Conservation (phyloP, 2,113 vertebrate species). For the Chelonoidis abingdonii region DNA sequence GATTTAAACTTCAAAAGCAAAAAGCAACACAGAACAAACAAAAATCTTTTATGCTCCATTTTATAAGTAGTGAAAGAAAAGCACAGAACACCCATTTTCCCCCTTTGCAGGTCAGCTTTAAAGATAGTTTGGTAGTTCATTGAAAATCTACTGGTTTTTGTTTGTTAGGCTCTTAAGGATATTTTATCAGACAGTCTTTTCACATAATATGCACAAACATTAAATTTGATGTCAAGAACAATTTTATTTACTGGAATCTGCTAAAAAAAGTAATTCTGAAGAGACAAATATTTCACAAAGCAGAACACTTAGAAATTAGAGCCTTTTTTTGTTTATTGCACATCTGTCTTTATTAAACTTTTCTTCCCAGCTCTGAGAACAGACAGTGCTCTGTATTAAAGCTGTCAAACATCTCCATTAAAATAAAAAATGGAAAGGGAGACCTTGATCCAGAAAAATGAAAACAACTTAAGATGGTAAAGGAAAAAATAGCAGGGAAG, state of each 20-base stretch:
- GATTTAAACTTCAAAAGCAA: not conserved
- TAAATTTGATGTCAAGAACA: not conserved
- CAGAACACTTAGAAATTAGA: not conserved
- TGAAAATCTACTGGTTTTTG: not conserved
- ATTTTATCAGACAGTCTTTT: not conserved
- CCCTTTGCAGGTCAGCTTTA: not conserved
- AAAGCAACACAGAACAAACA: not conserved
- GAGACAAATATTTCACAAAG: not conserved
- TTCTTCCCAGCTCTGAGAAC: slow-evolving; percentile 17
- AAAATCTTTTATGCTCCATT: not conserved
- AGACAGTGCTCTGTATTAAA: not conserved
- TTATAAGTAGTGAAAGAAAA: not conserved
- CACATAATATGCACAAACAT: not conserved
- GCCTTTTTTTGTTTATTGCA: not conserved
- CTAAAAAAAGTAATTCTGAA: slow-evolving; percentile 9
- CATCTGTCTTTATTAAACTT: not conserved
- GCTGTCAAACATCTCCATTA: slow-evolving; percentile 25
- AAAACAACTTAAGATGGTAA: slow-evolving; percentile 19
- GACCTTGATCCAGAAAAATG: not conserved
- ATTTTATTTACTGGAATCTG: not conserved
- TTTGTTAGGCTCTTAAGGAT: not conserved
- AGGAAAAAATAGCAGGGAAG: slow-evolving; percentile 41
- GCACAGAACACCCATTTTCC: not conserved
- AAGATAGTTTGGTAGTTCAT: not conserved
- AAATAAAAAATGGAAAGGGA: slow-evolving; percentile 13